Evolutionary conservation across 2,797 vertebrate genomes (phyloP).

Genomic region (Malacoraja senta): DNA sequence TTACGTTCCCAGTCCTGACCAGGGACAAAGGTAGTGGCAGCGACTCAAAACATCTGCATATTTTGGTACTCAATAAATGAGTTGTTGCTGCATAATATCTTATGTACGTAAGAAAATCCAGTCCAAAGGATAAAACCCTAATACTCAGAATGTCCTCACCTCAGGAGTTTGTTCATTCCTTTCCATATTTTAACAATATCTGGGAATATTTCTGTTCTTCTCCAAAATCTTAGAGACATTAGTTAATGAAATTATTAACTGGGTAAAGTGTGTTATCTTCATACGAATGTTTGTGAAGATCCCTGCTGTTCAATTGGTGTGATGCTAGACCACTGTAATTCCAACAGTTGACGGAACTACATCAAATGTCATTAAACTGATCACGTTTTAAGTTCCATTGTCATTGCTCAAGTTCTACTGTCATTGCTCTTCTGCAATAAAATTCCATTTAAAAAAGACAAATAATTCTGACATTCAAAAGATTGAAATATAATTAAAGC

Average conservation of each 20-base stretch:
- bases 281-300: background rate
- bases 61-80: background rate
- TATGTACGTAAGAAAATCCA: background rate
- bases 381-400: background rate
- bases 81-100: background rate
- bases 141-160: background rate
- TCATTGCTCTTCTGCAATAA: background rate
- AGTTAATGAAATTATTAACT: background rate
- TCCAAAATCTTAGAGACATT: background rate
- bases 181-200: background rate
- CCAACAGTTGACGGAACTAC: background rate
- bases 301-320: background rate
- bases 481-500: background rate
- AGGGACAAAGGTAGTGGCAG: background rate
- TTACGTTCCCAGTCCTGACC: background rate
- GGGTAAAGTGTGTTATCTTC: background rate
- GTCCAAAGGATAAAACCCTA: background rate
- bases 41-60: background rate
- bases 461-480: slow-evolving; percentile 5
- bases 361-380: background rate
- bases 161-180: background rate
- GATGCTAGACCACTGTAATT: background rate
- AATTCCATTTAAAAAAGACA: background rate
- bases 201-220: background rate
- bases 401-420: background rate